Evolutionary conservation across 2,888 invertebrate genomes (phyloP), one percentile per base, ranked within the genome.

Genomic region (Caenorhabditis sp.): DNA sequence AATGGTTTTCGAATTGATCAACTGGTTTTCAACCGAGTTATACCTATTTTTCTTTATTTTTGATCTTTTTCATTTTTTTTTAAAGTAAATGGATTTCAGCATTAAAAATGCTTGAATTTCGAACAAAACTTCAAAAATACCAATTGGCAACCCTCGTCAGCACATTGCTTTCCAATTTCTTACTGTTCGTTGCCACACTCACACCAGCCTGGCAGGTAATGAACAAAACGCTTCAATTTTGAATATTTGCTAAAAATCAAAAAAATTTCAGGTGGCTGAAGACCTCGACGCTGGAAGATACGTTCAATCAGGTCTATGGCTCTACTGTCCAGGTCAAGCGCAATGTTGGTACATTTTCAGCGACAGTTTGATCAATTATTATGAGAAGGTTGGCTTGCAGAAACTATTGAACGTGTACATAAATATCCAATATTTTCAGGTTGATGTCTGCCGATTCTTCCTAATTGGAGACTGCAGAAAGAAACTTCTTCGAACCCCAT

Each of bases 191-290:
- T 40, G 89, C 87, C 6, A 87, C 87, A 4, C 26, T 89, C 2
- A 91, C 91, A 18, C 91, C 91, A n/a, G 85, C 89, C 8, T 91
- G 91, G 91, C 91, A 91, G 86, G 90, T 89, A 37, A 28, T n/a
- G 24, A n/a, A 26, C 6, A 3, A 11, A 9, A 51, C 1, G 1
- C 18, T 26, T 18, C 15, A 18, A 35, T 37, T 40, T n/a, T 51
- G 24, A 20, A 47, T 26, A 55, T 35, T 35, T 15, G 13, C 32
- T 32, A 9, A 4, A 40, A 40, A 13, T 40, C 13, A 11, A 40
- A 13, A 2, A 40, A 32, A 32, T 47, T 65, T 13, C 22, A 89
- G 89, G 89, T 90, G 3, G 91, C 91, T n/a, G 85, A 89, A n/a
- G 91, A 91, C 68, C 58, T 83, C 37, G 91, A 91, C 80, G 88